Conservation (phyloP, 2,888 invertebrate species). For the Sarcophaga carnaria region DNA sequence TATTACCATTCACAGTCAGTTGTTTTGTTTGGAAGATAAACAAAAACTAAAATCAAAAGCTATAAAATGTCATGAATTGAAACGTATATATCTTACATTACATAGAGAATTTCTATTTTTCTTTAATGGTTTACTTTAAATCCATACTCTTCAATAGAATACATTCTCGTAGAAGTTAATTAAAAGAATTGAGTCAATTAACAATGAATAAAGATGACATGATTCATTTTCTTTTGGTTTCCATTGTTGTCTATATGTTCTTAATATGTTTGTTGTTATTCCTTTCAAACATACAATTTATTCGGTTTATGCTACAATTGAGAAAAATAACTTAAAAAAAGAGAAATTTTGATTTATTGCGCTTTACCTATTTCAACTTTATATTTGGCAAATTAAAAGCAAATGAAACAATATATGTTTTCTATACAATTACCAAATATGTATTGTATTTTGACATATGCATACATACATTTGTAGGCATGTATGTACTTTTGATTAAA, state of each 20-base stretch:
- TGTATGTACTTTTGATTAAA: constrained; percentile 12
- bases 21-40: too few relatives aligned
- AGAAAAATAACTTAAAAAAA: too few relatives aligned
- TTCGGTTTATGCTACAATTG: too few relatives aligned
- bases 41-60: too few relatives aligned
- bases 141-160: not conserved
- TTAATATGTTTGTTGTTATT: not conserved
- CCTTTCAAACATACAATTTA: too few relatives aligned
- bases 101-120: not conserved
- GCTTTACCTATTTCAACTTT: too few relatives aligned
- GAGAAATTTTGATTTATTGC: too few relatives aligned
- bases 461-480: not conserved
- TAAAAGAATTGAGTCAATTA: not conserved
- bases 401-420: too few relatives aligned
- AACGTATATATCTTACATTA: not conserved
- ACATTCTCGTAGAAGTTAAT: not conserved
- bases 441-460: not conserved
- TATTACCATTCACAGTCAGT: too few relatives aligned
- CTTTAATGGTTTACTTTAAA: not conserved
- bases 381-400: too few relatives aligned
- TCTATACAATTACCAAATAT: too few relatives aligned
- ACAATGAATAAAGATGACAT: not conserved
- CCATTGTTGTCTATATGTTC: not conserved
- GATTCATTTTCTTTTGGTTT: not conserved
- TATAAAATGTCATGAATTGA: too few relatives aligned